Evolutionary conservation across 2,888 invertebrate species (phyloP), one percentile per base, ranked within the genome.

Genomic region (Cryptophagus acutangulus): DNA sequence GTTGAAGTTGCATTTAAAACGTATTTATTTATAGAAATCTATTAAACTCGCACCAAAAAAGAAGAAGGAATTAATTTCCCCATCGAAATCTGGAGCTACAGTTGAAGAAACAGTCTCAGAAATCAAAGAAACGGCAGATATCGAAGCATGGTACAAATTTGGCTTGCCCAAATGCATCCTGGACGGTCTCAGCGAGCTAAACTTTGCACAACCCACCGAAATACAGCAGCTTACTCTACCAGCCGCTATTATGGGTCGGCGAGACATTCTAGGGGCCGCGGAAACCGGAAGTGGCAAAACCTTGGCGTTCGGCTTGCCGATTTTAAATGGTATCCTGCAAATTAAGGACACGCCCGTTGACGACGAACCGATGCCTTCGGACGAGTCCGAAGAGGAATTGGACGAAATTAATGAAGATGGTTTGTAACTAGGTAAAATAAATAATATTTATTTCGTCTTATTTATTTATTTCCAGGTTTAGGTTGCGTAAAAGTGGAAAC

Each of bases 231-330:
- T 85, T 43, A 80, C 85, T 0, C 70, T 94, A 28, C 87, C 91
- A 0, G 77, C 89, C 33, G 91, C 94, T 20, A 83, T 94, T 56
- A 76, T 85, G 62, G 95, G 82, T 26, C 77, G 82, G 33, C 78
- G 87, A 69, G 96, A 99, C 68, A 88, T 99, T 52, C 70, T 99
- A 1, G 99, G 96, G n/a, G 97, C 97, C 39, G 97, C 97, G 2
- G 95, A 97, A 74, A 99, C 99, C 0, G 99, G 99, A 0, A 96
- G 95, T 69, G 99, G 99, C 0, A 99, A 99, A 74, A 99, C 99
- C 0, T 71, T 99, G 36, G 97, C 97, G 0, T 99, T 97, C 73
- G 95, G 91, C 1, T 86, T 99, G 42, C 99, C 99, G 6, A 84
- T 99, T 28, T 70, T 99, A 41, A 74, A 82, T 38, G 89, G 90